A percentile compares a stretch with the other conserved stretches of the same genome.
phyloP scores from a whole-genome alignment of 2,888 invertebrate species.

The Lasioglossum pauxillum region DNA sequence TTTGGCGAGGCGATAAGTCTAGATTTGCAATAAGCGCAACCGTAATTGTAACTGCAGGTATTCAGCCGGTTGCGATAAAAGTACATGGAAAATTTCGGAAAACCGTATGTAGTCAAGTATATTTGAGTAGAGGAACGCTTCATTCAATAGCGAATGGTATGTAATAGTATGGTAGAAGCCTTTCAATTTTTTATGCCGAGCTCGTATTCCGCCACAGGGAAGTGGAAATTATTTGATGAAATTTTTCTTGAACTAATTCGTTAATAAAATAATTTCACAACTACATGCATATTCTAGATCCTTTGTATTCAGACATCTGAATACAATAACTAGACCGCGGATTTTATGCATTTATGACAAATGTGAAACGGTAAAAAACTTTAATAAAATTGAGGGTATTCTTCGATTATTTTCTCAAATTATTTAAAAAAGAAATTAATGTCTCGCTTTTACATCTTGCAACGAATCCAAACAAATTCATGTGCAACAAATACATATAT shows the following conservation, averaged over 20 bases:
- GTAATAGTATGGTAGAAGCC: not conserved
- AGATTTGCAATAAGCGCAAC: not conserved
- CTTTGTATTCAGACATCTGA: too few relatives aligned
- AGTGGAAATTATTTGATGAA: not conserved
- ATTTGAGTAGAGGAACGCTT: not conserved
- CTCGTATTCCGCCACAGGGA: not conserved
- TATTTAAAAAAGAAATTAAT: too few relatives aligned
- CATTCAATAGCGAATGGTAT: not conserved
- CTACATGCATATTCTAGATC: not conserved
- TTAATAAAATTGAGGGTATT: too few relatives aligned
- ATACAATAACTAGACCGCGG: too few relatives aligned
- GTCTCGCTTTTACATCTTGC: too few relatives aligned
- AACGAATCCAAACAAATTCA: too few relatives aligned
- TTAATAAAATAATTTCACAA: not conserved
- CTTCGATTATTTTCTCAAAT: too few relatives aligned
- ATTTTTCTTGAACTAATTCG: not conserved
- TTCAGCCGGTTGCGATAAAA: not conserved
- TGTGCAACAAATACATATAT: too few relatives aligned
- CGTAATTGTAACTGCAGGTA: slow-evolving; percentile 2
- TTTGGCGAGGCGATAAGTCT: not conserved
- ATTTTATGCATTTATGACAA: too few relatives aligned
- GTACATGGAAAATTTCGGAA: not conserved
- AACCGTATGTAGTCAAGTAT: not conserved
- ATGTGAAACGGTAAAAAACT: too few relatives aligned
- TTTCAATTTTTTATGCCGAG: not conserved